phyloP scores from a whole-genome alignment of 2,113 vertebrate species.

The Perccottus glenii region DNA sequence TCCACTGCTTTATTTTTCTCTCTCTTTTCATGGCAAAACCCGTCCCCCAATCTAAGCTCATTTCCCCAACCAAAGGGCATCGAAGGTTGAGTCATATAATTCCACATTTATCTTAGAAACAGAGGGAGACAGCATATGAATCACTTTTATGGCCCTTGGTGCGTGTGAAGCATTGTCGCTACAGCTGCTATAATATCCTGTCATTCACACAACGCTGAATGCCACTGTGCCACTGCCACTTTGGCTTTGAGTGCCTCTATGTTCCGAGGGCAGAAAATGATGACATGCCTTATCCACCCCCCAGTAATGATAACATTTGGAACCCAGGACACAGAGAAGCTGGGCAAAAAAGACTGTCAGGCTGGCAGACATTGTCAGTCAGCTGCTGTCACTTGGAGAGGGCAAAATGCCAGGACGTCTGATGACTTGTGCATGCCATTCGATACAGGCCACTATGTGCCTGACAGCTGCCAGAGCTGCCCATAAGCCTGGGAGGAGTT shows the following conservation, averaged over 20 bases:
- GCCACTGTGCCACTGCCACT: constrained; percentile 50
- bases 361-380: constrained; percentile 64
- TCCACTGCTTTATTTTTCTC: constrained; percentile 25
- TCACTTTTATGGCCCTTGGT: constrained; percentile 62
- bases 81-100: constrained; percentile 66
- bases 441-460: constrained; percentile 31
- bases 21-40: constrained; percentile 11
- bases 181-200: constrained; percentile 67
- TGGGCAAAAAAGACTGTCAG: constrained; percentile 48
- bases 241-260: constrained; percentile 53
- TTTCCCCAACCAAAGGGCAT: constrained; percentile 60
- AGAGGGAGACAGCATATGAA: constrained; percentile 61
- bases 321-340: constrained; percentile 51
- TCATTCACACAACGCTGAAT: constrained; percentile 66
- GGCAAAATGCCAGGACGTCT: constrained; percentile 54
- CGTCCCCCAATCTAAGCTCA: constrained; percentile 29
- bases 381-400: constrained; percentile 51
- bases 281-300: constrained; percentile 49
- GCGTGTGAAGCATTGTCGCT: constrained; percentile 46
- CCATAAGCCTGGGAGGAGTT: constrained; percentile 35
- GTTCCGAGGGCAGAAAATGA: constrained; percentile 55
- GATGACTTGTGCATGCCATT: constrained; percentile 35
- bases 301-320: constrained; percentile 71
- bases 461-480: constrained; percentile 58
- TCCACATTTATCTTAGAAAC: constrained; percentile 66